Evolutionary conservation across 2,888 invertebrate species (phyloP).

Genomic region (Furcula furcula): DNA sequence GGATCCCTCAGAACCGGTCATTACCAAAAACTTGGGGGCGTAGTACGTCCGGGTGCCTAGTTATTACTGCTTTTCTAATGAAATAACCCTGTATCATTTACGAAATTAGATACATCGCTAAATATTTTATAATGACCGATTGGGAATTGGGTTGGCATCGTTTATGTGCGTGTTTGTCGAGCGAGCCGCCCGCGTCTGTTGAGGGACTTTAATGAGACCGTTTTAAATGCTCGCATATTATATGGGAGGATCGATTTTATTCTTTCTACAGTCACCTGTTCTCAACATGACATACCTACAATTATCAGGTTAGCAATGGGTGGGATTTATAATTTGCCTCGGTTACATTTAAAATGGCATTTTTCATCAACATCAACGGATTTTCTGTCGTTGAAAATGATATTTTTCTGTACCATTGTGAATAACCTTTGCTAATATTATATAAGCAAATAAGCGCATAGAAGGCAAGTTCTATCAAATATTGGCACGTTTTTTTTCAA

Average conservation of each 20-base stretch:
- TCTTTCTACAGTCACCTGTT: constrained; percentile 41
- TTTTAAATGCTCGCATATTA: constrained; percentile 45
- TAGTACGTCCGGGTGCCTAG: constrained; percentile 75
- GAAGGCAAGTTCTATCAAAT: too few relatives aligned
- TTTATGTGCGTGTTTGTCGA: constrained; percentile 52
- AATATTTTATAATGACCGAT: constrained; percentile 79
- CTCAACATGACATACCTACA: constrained; percentile 38
- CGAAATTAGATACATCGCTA: constrained; percentile 78
- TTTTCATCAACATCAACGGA: too few relatives aligned
- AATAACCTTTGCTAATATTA: too few relatives aligned
- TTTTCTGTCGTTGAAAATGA: too few relatives aligned
- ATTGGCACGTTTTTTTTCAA: too few relatives aligned
- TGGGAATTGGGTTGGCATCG: constrained; percentile 58
- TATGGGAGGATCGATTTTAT: constrained; percentile 34
- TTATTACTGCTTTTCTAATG: constrained; percentile 77
- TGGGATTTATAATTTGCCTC: constrained; percentile 32
- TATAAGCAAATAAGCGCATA: too few relatives aligned
- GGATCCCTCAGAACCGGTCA: constrained; percentile 72
- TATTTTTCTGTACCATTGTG: too few relatives aligned
- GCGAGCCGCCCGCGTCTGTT: constrained; percentile 42
- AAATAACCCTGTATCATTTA: constrained; percentile 76
- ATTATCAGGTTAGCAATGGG: constrained; percentile 57
- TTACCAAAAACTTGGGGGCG: constrained; percentile 78
- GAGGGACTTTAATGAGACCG: constrained; percentile 48
- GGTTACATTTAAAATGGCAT: too few relatives aligned